A percentile compares a stretch with the other conserved stretches of the same genome.
Evolutionary conservation across 2,888 invertebrate species (phyloP).

Genomic region (Cenopis cana): DNA sequence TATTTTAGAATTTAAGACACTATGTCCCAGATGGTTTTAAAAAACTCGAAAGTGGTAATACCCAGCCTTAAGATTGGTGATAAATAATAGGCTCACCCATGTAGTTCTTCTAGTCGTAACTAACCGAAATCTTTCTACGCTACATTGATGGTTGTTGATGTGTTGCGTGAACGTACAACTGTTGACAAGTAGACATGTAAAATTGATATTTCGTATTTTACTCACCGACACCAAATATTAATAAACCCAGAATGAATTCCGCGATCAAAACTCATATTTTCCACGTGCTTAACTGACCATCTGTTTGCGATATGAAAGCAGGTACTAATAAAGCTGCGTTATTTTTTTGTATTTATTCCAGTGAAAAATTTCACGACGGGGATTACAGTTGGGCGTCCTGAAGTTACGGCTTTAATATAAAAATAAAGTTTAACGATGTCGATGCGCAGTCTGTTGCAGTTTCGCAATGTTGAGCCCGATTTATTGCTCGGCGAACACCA

Average conservation of each 20-base stretch:
- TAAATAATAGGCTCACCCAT: background rate
- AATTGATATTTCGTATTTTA: background rate
- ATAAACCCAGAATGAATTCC: slow-evolving; percentile 23
- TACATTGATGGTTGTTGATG: background rate
- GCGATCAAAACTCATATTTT: slow-evolving; percentile 10
- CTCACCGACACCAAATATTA: slow-evolving; percentile 5
- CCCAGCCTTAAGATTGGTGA: too few relatives aligned
- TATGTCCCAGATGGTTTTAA: too few relatives aligned
- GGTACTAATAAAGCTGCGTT: slow-evolving; percentile 27
- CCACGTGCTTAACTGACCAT: slow-evolving; percentile 27
- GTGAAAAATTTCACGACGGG: slow-evolving; percentile 67
- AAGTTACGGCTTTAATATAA: slow-evolving; percentile 82
- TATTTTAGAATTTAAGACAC: too few relatives aligned
- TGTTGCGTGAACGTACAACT: background rate
- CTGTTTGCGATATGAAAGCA: slow-evolving; percentile 32
- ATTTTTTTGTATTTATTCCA: slow-evolving; percentile 50
- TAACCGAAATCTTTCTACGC: background rate
- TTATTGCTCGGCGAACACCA: slow-evolving; percentile 72
- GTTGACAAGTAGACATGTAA: background rate
- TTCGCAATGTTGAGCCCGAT: slow-evolving; percentile 76
- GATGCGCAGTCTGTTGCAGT: slow-evolving; percentile 73
- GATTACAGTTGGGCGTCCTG: slow-evolving; percentile 71
- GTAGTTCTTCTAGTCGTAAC: background rate
- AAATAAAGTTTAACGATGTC: slow-evolving; percentile 82
- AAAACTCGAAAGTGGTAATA: too few relatives aligned